Conservation (phyloP, 2,888 invertebrate species). For the Ophioninae sp. region DNA sequence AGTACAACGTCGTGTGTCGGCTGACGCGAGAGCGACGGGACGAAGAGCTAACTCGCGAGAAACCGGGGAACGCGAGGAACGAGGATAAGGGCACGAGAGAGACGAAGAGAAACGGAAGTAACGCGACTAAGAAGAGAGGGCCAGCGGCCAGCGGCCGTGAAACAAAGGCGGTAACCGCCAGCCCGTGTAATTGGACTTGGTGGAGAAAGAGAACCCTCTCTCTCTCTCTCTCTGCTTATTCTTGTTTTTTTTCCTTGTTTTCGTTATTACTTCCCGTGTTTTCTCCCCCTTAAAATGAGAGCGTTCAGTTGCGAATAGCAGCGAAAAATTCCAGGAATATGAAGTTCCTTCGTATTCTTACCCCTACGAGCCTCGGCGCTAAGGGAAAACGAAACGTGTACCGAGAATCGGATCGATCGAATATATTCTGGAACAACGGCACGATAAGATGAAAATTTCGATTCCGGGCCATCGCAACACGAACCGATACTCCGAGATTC, state of each 20-base stretch:
- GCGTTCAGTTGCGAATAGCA: constrained; percentile 29
- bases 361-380: constrained; percentile 22
- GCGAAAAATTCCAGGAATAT: constrained; percentile 45
- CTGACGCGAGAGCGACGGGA: constrained; percentile 42
- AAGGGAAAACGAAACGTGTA: constrained; percentile 6
- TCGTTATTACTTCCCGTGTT: constrained; percentile 33
- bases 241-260: constrained; percentile 53
- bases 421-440: neutral
- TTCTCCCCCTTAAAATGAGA: neutral
- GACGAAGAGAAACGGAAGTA: constrained; percentile 67
- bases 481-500: neutral
- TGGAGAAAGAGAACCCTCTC: constrained; percentile 43
- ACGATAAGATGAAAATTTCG: neutral
- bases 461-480: neutral
- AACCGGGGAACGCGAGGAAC: constrained; percentile 36
- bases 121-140: constrained; percentile 67
- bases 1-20: constrained; percentile 45
- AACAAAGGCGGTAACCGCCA: constrained; percentile 80
- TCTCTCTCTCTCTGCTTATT: constrained; percentile 57
- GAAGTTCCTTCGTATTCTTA: constrained; percentile 9
- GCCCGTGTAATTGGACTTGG: constrained; percentile 80
- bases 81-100: constrained; percentile 49
- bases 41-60: constrained; percentile 39
- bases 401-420: neutral
- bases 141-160: constrained; percentile 80